A percentile compares a stretch with the other conserved stretches of the same genome.
phyloP scores from a whole-genome alignment of 1,140 invertebrate species.

The Papilio xuthus region DNA sequence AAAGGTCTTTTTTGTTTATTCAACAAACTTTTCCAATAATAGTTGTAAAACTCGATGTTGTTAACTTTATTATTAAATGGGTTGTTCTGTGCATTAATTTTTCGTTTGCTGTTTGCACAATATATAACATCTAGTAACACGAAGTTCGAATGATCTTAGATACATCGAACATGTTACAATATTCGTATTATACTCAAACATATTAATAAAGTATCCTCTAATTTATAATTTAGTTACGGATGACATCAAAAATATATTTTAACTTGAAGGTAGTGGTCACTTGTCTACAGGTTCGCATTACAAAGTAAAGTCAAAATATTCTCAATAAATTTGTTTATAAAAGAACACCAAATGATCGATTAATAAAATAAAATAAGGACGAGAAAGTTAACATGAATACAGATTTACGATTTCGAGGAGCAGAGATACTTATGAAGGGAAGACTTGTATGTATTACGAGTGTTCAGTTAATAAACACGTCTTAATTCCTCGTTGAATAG shows the following conservation, averaged over 20 bases:
- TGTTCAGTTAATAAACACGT: conserved; percentile 77
- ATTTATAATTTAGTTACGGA: no score
- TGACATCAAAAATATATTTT: no score
- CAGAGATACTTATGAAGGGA: conserved; percentile 68
- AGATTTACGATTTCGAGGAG: conserved; percentile 63
- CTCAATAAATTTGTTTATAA: conserved; percentile 2
- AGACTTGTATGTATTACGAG: conserved; percentile 74
- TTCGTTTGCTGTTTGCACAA: neutral
- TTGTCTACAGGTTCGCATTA: no score
- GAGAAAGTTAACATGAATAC: conserved; percentile 58
- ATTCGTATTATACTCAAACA: no score
- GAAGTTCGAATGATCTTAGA: no score
- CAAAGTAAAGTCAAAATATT: neutral
- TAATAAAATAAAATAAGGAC: conserved; percentile 15
- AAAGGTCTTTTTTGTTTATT: conserved; percentile 31
- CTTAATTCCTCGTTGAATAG: conserved; percentile 78
- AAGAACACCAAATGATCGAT: neutral
- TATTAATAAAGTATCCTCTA: no score
- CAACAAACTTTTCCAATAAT: conserved; percentile 28
- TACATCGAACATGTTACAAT: no score
- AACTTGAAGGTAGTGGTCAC: no score
- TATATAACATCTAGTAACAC: neutral
- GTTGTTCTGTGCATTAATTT: neutral
- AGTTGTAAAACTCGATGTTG: neutral
- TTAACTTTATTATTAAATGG: neutral